phyloP scores from a whole-genome alignment of 1,140 invertebrate species.

The Drosophila nannoptera region DNA sequence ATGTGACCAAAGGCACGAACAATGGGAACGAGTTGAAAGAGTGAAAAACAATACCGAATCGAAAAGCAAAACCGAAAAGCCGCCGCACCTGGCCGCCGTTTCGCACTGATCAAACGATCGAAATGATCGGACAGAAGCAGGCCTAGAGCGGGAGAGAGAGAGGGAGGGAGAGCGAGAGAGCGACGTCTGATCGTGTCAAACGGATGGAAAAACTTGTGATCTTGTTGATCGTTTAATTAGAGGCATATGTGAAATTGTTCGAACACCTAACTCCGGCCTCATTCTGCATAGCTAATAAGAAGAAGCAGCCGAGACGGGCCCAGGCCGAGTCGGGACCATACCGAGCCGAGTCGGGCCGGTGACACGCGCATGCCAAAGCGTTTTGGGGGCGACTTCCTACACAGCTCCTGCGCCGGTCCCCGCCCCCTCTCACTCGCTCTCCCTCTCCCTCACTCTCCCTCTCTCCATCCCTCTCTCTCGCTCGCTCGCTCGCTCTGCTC shows the following conservation, averaged over 20 bases:
- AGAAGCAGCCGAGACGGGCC: no score
- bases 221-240: slow-evolving; percentile 77
- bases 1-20: slow-evolving; percentile 28
- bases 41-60: slow-evolving; percentile 43
- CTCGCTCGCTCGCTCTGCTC: not conserved
- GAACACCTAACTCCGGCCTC: slow-evolving; percentile 61
- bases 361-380: slow-evolving; percentile 48
- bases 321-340: not conserved
- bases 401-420: not conserved
- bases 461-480: not conserved
- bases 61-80: slow-evolving; percentile 12
- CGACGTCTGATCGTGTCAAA: slow-evolving; percentile 21
- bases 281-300: slow-evolving; percentile 74
- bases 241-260: slow-evolving; percentile 76
- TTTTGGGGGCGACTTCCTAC: slow-evolving; percentile 30
- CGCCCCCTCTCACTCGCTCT: no score
- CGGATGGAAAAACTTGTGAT: slow-evolving; percentile 66
- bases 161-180: slow-evolving; percentile 12
- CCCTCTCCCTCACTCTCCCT: not conserved
- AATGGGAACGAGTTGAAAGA: slow-evolving; percentile 67
- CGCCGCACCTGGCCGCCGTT: slow-evolving; percentile 58
- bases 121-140: slow-evolving; percentile 1
- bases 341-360: not conserved
- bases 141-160: not conserved
- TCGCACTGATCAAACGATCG: slow-evolving; percentile 13